These are phyloP conservation scores for Brachypterus glaber DNA, from an alignment of 2,888 invertebrate genomes.

Conservation along the genomic window DNA sequence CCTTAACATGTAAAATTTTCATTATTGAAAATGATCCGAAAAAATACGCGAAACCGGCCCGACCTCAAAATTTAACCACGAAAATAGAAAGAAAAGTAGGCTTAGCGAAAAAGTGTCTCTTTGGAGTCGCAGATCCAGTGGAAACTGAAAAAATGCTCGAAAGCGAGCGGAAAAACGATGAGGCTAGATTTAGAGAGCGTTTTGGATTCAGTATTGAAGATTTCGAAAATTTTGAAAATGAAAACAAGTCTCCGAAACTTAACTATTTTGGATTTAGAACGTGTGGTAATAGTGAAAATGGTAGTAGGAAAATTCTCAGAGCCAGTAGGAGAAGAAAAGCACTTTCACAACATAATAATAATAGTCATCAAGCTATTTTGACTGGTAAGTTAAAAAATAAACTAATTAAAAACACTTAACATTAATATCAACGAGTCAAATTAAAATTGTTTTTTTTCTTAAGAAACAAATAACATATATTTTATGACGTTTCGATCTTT, in stretches of 20 bases:
- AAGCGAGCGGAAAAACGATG: conserved; percentile 49
- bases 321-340: conserved; percentile 1
- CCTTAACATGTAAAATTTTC: not conserved
- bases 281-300: no score
- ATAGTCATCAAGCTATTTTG: not conserved
- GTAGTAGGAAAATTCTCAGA: not conserved
- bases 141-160: conserved; percentile 51
- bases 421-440: no score
- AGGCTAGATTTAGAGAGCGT: conserved; percentile 48
- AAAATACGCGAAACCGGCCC: not conserved
- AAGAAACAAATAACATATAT: no score
- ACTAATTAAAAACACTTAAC: no score
- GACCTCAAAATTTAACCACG: not conserved
- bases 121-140: conserved; percentile 50
- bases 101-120: conserved; percentile 46
- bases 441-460: no score
- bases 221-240: conserved; percentile 31
- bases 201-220: conserved; percentile 53
- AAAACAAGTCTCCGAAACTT: no score
- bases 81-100: conserved; percentile 37
- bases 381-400: conserved; percentile 1
- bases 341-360: no score
- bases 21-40: not conserved
- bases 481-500: no score
- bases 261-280: no score